Evolutionary conservation across 1,140 invertebrate species (phyloP), one percentile per base, ranked within the genome.

Genomic region (Drosophila erecta): DNA sequence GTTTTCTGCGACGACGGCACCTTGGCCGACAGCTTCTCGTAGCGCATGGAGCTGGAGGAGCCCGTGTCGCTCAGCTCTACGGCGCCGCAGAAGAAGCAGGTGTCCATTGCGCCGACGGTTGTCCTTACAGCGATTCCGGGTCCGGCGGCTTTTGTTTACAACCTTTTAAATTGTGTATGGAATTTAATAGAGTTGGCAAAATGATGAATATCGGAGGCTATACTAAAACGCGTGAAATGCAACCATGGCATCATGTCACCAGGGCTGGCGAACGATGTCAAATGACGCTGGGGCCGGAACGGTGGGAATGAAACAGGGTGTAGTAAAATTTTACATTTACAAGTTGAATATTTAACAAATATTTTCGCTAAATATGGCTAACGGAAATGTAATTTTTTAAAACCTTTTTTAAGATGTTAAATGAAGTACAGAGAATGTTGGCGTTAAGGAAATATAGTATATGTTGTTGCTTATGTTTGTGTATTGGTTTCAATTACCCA

Each of bases 1-100:
- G 70, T 62, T 51, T 90, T 90, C 6, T 90, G 86, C n/a, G 86
- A 90, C 14, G 78, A 79, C 10, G 86, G 86, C 55, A 90, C 81
- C 27, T 86, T 81, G 41, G 85, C 53, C 14, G 73, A 43, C 14
- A 79, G 62, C 24, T 54, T 59, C 49, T 89, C 67, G 51, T 74
- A 89, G 35, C 57, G 62, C 15, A 15, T 76, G 17, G n/a, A 20
- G 14, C 44, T 47, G 44, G 44, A 27, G 38, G 55, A 30, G 30
- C 33, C 47, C 12, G 65, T 57, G 33, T 64, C 67, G 40, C 69
- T 60, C 27, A 84, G 30, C 37, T 89, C 79, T 5, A 89, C 84
- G 38, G 84, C 84, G 51, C 84, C 84, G 50, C 84, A 89, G 47
- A 89, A 80, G 64, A 89, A 89, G 35, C 84, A 89, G 3, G 66